Base-by-base conservation (phyloP, 2,888 invertebrate species). In the Antitype chi region DNA sequence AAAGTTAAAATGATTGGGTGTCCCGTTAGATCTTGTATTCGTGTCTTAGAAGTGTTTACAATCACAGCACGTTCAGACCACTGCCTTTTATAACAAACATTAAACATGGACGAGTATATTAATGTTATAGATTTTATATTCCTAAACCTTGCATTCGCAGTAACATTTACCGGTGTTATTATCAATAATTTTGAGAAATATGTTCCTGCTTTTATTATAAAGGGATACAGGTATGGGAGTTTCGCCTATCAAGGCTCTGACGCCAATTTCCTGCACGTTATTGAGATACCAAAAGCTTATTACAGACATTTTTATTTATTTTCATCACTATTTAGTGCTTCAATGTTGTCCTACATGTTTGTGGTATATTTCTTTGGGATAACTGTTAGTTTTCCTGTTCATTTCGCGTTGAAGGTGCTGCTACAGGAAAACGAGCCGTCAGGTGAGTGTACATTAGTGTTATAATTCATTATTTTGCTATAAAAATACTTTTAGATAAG, bases 241-340 rank as follows among this genome's bases (percentile, higher is more conserved):
- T 98, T 97, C 88, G 97, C 97, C 0, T 97, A 97, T 84, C 97
- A 97, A 88, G 97, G 97, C 1, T 91, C 94, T 28, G 95, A 94
- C 23, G 96, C 95, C 0, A 93, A 94, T 87, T 96, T 92, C 80
- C 87, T 96, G n/a, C 92, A 94, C 81, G 89, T 94, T 69, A 93
- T 97, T 28, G 98, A 98, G 93, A 96, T 98, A 64, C 98, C 98
- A 0, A 99, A 98, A 94, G 97, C 98, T 66, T 98, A 98, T 97
- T 99, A 98, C 90, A 97, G 96, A 87, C 99, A 99, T 94, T 99
- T 98, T 91, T 99, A 99, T 92, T 91, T 97, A 11, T 98, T 98
- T 90, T 98, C 98, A 0, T 95, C 97, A 2, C 85, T 97, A 47
- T 96, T 97, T 87, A 97, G 97, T 72, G 91, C 92, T n/a, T 75